Percentiles rank a stretch among this genome's conserved stretches.
phyloP scores from a whole-genome alignment of 2,797 vertebrate genomes.

The Eleutherodactylus coqui region DNA sequence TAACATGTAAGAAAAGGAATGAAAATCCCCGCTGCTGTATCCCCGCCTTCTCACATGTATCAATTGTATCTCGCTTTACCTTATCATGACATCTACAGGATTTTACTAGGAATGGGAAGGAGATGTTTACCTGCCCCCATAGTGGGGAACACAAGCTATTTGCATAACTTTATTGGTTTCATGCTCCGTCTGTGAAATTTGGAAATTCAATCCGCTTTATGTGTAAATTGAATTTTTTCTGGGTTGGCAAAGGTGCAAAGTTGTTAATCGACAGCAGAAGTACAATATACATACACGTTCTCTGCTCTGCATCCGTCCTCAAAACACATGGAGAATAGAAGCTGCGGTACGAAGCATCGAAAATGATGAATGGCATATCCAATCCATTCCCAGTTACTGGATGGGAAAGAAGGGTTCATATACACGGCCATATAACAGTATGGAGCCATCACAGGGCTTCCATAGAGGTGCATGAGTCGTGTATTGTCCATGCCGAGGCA shows the following conservation, averaged over 20 bases:
- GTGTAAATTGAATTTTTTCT: slow-evolving; percentile 42
- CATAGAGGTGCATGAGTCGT: too few species aligned
- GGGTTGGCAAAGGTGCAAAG: slow-evolving; percentile 24
- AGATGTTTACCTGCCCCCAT: slow-evolving; percentile 4
- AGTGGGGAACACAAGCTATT: neutral
- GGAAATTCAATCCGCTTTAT: slow-evolving; percentile 9
- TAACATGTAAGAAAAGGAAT: too few species aligned
- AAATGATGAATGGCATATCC: neutral
- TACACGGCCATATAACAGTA: neutral
- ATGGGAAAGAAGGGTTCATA: neutral
- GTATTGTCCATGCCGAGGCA: too few species aligned
- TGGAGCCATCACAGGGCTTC: too few species aligned
- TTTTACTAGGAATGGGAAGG: neutral
- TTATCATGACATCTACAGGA: neutral
- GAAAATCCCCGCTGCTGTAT: too few species aligned
- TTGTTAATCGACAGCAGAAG: slow-evolving; percentile 24
- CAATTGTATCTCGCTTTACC: neutral
- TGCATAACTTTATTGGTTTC: neutral
- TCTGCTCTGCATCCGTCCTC: neutral
- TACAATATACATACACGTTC: slow-evolving; percentile 1
- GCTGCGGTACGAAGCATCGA: neutral
- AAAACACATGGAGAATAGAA: neutral
- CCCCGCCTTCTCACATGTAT: neutral
- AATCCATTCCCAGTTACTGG: neutral
- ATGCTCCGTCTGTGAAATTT: slow-evolving; percentile 5